Base-by-base conservation (phyloP, 1,140 invertebrate genomes). In the Neotoxoptera formosana region DNA sequence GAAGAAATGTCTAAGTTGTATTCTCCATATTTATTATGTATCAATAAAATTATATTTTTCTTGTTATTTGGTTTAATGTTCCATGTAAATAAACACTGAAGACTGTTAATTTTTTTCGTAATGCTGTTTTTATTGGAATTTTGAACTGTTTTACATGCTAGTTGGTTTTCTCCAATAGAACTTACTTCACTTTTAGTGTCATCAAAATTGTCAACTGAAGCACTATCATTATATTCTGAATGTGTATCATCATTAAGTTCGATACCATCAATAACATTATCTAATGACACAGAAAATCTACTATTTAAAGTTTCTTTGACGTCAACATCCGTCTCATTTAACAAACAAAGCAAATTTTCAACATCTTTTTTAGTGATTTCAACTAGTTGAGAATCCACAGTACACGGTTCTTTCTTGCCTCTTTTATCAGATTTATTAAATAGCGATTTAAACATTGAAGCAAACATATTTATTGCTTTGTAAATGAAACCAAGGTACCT, bases 21-120 rank as follows among this genome's bases (percentile, higher is more conserved):
- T 47, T 93, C 25, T 30, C 76, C 91, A 45, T 93, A 93, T 30
- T 86, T 86, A 41, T 93, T 53, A 53, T 84, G n/a, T 51, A 93
- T 56, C 3, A 0, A 56, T 53, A 6, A 76, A 53, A 93, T 93
- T 4, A 92, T 21, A 53, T 92, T 83, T 41, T 84, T 48, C 23
- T 51, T 83, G 17, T 8, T 23, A 56, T 45, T 56, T 30, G 34
- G 0, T 41, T 93, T 93, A 56, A 93, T 51, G 3, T 93, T 93
- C 91, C 91, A 93, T 1, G 81, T 84, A 93, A 93, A 93, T n/a
- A 56, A 56, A 56, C 91, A 93, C 8, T 93, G 91, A 17, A 93
- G 30, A 56, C 11, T 41, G 20, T 56, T 86, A 21, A 93, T 93
- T 93, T 93, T 21, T 3, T 41, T 53, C 1, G 20, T 41, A 30